phyloP scores from a whole-genome alignment of 2,113 vertebrate genomes.

The Hemibagrus wyckioides region DNA sequence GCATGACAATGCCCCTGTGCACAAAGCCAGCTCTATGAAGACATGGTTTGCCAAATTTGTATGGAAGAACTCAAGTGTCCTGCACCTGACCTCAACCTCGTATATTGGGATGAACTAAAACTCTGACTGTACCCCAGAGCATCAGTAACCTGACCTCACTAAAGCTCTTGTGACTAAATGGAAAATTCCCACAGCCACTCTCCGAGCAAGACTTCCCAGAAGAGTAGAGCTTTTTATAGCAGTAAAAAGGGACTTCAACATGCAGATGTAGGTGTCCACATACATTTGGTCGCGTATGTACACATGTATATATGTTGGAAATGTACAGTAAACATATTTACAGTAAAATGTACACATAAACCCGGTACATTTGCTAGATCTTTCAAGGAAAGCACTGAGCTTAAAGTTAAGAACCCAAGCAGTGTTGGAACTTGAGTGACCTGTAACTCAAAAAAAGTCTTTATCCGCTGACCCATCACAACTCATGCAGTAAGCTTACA shows the following conservation, averaged over 20 bases:
- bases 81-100: background rate
- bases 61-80: background rate
- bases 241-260: too few relatives aligned
- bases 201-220: too few relatives aligned
- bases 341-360: too few relatives aligned
- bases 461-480: background rate
- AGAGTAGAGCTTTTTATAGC: too few relatives aligned
- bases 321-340: too few relatives aligned
- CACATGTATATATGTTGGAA: too few relatives aligned
- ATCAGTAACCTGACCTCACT: background rate
- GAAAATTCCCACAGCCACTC: too few relatives aligned
- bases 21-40: background rate
- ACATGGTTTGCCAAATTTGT: background rate
- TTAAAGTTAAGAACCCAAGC: background rate
- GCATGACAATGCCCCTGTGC: background rate
- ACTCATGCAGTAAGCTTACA: background rate
- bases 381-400: too few relatives aligned
- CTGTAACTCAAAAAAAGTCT: background rate
- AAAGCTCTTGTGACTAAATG: background rate
- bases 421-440: background rate
- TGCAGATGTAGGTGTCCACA: too few relatives aligned
- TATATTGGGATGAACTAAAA: background rate
- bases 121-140: background rate
- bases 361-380: background rate
- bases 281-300: too few relatives aligned